Evolutionary conservation across 2,888 invertebrate species (phyloP), one percentile per base, ranked within the genome.

Genomic region (Aelia acuminata): DNA sequence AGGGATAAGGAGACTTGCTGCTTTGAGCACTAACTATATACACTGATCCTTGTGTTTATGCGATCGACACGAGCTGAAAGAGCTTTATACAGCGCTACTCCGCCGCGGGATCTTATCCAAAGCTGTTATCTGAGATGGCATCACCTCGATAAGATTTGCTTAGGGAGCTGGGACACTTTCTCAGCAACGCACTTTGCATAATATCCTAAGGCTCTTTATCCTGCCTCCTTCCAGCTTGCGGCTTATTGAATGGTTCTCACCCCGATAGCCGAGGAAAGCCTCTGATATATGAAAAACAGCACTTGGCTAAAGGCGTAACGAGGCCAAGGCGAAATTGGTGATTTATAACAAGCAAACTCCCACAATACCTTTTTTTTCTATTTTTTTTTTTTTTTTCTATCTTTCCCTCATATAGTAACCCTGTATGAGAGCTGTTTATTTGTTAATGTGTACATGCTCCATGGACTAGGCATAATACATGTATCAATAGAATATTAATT

Each of bases 131-230:
- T 22, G 43, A 80, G 80, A 80, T 80, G 80, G 80, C n/a, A 80
- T 80, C 80, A 15, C 80, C 39, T 10, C 43, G 80, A 80, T 80
- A 47, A 47, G 80, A 80, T 80, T 80, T 80, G 80, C n/a, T 80
- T 80, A 80, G 43, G 80, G 80, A n/a, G 35, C 43, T 8, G 80
- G 22, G 80, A 10, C 80, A 80, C 43, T 80, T 80, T 43, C 80
- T 47, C 43, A 39, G 43, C 80, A n/a, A 80, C 80, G 80, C 80
- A 43, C 43, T 80, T 80, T 80, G 80, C 80, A 80, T 80, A 80
- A 80, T 80, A 80, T 80, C 31, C 43, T 47, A 80, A 80, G 63
- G 31, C 63, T 35, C 80, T 47, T 80, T 80, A 80, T 80, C 2
- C 80, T 80, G 11, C 3, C 39, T 80, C 22, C n/a, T 47, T n/a